Evolutionary conservation across 1,140 invertebrate genomes (phyloP), one percentile per base, ranked within the genome.

Genomic region (Zaprionus africanus): DNA sequence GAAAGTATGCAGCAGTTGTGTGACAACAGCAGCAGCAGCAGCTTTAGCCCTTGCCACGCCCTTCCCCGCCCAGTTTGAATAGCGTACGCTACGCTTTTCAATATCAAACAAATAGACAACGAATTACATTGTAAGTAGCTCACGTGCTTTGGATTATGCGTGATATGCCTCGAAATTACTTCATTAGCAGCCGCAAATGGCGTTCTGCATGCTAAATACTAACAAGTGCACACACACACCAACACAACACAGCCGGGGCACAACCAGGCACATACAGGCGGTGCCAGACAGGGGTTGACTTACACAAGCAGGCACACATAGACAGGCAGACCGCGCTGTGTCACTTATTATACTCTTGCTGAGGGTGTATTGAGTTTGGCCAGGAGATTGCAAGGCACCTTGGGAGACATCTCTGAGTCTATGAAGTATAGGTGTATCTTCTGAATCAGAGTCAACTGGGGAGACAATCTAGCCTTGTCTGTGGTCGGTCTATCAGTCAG

Each of bases 81-180:
- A 4, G 19, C 17, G n/a, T 41, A 62, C 57, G 57, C 43, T 76
- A 72, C 74, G 68, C 79, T 88, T 88, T 88, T 88, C 84, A 88
- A 88, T 88, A 88, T 88, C 86, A 90, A 80, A 90, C 85, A 90
- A 90, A 90, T 90, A 90, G 85, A 90, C 85, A 90, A 85, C 85
- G 85, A 90, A 90, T 90, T 90, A 90, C 86, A 85, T 90, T 90
- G 82, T 90, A 90, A 90, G 85, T 90, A 90, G 85, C 85, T 90
- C 85, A 90, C 85, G 85, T 90, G 85, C 85, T 84, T 76, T 77
- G 82, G 85, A 90, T 90, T 90, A 90, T 90, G 85, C 85, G 85
- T 90, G 85, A 90, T 90, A 90, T 90, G 85, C 86, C 86, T 90
- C 69, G 76, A 90, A 90, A 90, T 90, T 90, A 90, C 85, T 90